A percentile compares a stretch with the other conserved stretches of the same genome.
These are phyloP conservation scores for Sipha maydis DNA, from an alignment of 2,888 invertebrate species.

Conservation along the genomic window DNA sequence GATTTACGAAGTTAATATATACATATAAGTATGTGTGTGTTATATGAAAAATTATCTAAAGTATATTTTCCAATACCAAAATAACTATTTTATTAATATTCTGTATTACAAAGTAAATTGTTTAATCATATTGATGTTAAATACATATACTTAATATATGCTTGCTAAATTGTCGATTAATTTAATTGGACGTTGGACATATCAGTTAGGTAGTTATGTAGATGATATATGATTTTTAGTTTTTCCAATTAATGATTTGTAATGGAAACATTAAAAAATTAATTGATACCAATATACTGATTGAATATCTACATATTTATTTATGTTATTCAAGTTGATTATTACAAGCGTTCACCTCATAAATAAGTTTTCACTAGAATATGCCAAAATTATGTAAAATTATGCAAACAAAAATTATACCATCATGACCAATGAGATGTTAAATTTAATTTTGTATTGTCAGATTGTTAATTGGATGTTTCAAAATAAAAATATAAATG, in stretches of 20 bases:
- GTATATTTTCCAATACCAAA: no score
- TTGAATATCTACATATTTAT: background rate
- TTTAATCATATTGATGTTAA: no score
- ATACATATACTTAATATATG: no score
- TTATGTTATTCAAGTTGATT: background rate
- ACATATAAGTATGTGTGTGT: no score
- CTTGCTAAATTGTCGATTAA: no score
- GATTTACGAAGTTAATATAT: no score
- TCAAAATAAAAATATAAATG: background rate
- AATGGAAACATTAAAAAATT: background rate
- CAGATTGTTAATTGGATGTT: background rate
- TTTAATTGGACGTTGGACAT: no score
- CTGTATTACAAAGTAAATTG: no score
- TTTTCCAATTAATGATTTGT: background rate
- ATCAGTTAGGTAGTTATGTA: no score
- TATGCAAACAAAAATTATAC: background rate
- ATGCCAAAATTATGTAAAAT: background rate
- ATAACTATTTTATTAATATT: no score
- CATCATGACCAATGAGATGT: background rate
- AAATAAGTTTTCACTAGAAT: background rate
- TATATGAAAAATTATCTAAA: no score
- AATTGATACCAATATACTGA: background rate
- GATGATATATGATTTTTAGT: no score
- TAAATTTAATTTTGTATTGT: background rate
- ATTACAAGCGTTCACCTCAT: background rate